Conservation (phyloP, 2,888 invertebrate species). For the Parnassius mnemosyne region DNA sequence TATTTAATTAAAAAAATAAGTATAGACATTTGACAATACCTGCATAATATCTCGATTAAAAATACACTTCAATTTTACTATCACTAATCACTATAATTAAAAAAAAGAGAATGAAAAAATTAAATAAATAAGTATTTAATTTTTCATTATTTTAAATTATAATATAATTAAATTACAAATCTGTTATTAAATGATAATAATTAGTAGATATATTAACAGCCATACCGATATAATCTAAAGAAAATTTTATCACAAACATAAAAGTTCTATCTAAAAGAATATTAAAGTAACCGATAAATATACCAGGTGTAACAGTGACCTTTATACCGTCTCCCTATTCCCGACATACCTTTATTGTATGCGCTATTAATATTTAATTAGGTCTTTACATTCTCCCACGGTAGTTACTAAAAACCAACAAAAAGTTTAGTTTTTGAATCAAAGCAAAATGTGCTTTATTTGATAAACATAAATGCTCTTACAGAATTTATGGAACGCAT, state of each 20-base stretch:
- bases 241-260: neutral
- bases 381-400: slow-evolving; percentile 66
- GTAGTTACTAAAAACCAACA: slow-evolving; percentile 40
- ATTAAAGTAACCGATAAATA: slow-evolving; percentile 17
- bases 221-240: too few species aligned
- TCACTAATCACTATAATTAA: too few species aligned
- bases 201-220: too few species aligned
- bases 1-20: too few species aligned
- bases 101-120: too few species aligned
- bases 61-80: too few species aligned
- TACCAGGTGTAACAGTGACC: slow-evolving; percentile 64
- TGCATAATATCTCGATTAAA: too few species aligned
- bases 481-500: slow-evolving; percentile 27
- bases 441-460: slow-evolving; percentile 25
- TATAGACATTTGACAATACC: too few species aligned
- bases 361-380: slow-evolving; percentile 73
- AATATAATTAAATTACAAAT: too few species aligned
- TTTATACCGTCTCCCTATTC: slow-evolving; percentile 40
- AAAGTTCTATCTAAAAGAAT: slow-evolving; percentile 1
- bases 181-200: too few species aligned
- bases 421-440: neutral
- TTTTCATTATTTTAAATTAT: too few species aligned
- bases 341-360: slow-evolving; percentile 50
- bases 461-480: slow-evolving; percentile 18
- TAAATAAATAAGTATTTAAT: too few species aligned